Conservation (phyloP, 2,888 invertebrate genomes). For the Dorcus hopei region DNA sequence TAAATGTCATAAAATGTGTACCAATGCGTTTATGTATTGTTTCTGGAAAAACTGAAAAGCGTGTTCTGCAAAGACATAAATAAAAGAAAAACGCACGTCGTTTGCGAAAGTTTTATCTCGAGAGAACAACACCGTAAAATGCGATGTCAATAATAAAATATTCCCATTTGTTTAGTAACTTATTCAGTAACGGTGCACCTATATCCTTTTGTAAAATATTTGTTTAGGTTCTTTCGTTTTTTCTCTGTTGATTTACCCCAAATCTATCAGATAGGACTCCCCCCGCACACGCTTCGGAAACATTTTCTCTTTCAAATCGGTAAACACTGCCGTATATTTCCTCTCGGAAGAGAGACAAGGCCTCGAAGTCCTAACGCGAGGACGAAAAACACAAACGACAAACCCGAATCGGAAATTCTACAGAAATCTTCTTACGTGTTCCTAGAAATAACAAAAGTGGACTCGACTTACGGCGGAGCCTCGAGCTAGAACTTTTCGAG, state of each 20-base stretch:
- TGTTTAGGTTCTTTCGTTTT: background rate
- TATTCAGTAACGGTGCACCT: background rate
- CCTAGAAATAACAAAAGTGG: constrained; percentile 31
- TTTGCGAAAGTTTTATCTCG: background rate
- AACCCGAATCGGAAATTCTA: constrained; percentile 31
- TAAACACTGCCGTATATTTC: constrained; percentile 14
- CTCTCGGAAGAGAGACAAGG: constrained; percentile 6
- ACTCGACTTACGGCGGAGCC: constrained; percentile 24
- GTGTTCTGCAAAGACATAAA: too few relatives aligned
- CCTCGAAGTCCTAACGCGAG: background rate
- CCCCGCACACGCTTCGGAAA: constrained; percentile 8
- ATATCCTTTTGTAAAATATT: background rate
- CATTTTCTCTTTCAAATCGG: constrained; percentile 10
- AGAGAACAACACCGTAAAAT: background rate
- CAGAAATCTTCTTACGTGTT: constrained; percentile 30
- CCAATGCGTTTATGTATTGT: too few relatives aligned
- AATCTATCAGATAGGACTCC: constrained; percentile 7
- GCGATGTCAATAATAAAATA: background rate
- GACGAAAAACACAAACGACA: constrained; percentile 22
- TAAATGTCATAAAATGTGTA: too few relatives aligned
- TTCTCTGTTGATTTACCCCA: background rate
- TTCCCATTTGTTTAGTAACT: background rate
- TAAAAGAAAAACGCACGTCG: too few relatives aligned
- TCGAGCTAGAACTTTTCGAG: constrained; percentile 27
- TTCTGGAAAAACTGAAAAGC: too few relatives aligned